Evolutionary conservation across 2,888 invertebrate genomes (phyloP), one percentile per base, ranked within the genome.

Genomic region (Zelleria hepariella): DNA sequence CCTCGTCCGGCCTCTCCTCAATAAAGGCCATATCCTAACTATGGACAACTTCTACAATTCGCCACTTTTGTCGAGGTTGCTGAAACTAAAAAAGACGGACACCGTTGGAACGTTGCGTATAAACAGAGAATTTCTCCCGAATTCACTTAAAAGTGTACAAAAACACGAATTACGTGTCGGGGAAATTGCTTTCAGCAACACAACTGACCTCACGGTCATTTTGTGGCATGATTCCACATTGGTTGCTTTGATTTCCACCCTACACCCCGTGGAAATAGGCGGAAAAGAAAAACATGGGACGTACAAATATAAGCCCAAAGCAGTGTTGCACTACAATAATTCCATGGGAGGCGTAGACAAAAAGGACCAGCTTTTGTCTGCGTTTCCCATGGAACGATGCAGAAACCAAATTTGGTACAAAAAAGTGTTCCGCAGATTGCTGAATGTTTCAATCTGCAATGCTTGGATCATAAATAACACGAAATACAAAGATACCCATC

Each of bases 331-430:
- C 21, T 56, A 54, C 25, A 59, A 59, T 23, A 5, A n/a, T 0
- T 32, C 53, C 7, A 59, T 59, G 59, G 59, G 59, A 32, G 32
- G 59, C 6, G 48, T 59, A 1, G 59, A 59, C 23, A 32, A 10
- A 15, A 59, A 59, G 32, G 59, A 59, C 18, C 53, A 52, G 15
- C 24, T 53, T 15, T 5, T 59, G 2, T 10, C 21, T 21, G 25
- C 15, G 2, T 27, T 52, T 21, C 58, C 58, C 25, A 3, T 58
- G 25, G 54, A 58, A 53, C 1, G 58, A n/a, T 5, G 4, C n/a
- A 10, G 53, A 21, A 58, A 53, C 25, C 7, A n/a, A 1, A 7
- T 27, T 6, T 58, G 58, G 53, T 53, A 58, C 53, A 58, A 58
- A 15, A 58, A 58, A 15, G 10, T 52, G 20, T 58, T 53, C 53